These are phyloP conservation scores for Tympanuchus pallidicinctus DNA, from an alignment of 2,113 vertebrate species.

Conservation along the genomic window DNA sequence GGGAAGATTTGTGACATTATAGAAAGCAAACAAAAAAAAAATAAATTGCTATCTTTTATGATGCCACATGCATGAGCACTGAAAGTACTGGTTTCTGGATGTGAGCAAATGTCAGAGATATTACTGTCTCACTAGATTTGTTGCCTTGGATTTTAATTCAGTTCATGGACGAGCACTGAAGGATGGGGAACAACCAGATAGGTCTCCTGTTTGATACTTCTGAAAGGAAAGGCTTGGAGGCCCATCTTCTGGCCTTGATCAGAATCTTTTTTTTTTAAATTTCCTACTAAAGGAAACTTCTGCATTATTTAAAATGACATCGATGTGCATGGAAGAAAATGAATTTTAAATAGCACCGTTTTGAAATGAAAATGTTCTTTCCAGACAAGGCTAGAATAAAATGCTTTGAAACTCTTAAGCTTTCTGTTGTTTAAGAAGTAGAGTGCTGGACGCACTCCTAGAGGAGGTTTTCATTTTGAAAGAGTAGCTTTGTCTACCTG, in stretches of 20 bases:
- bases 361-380: constrained; percentile 21
- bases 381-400: background rate
- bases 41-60: background rate
- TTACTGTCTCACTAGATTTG: background rate
- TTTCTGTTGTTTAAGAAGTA: background rate
- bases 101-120: background rate
- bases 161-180: background rate
- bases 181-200: background rate
- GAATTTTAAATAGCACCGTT: background rate
- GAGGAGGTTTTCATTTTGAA: background rate
- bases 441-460: background rate
- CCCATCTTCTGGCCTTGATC: background rate
- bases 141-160: background rate
- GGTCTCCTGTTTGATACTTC: background rate
- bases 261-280: background rate
- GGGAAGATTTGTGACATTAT: background rate
- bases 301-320: background rate
- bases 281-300: background rate
- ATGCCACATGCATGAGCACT: background rate
- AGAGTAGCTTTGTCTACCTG: background rate
- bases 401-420: background rate
- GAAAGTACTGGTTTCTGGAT: background rate
- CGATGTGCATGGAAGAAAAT: background rate
- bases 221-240: background rate
- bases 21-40: background rate